Percentiles rank a stretch among this genome's conserved stretches.
These are phyloP conservation scores for Boleophthalmus pectinirostris DNA, from an alignment of 2,113 vertebrate species.

Conservation along the genomic window DNA sequence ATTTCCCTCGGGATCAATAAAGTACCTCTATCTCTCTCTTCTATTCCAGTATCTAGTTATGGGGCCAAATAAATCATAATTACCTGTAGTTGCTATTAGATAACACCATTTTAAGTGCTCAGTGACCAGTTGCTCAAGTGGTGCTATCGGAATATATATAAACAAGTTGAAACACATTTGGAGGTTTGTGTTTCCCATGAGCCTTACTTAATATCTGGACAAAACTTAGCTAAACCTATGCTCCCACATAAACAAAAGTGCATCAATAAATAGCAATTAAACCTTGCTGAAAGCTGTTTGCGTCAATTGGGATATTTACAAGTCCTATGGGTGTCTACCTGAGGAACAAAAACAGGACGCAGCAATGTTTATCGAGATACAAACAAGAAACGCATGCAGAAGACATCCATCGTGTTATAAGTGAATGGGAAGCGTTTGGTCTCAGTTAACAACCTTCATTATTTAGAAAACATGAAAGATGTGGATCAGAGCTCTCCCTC, in stretches of 20 bases:
- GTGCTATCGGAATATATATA: no score
- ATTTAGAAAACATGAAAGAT: slow-evolving; percentile 42
- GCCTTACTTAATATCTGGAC: slow-evolving; percentile 17
- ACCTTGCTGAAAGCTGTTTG: slow-evolving; percentile 29
- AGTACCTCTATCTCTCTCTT: no score
- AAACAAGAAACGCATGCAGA: not conserved
- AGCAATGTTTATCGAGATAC: not conserved
- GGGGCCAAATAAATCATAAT: not conserved
- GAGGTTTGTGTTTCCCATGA: slow-evolving; percentile 11
- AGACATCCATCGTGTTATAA: not conserved
- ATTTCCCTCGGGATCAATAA: no score
- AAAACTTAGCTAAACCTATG: slow-evolving; percentile 23
- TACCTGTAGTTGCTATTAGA: no score
- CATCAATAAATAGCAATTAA: slow-evolving; percentile 27
- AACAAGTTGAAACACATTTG: slow-evolving; percentile 29
- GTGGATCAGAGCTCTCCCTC: slow-evolving; percentile 12
- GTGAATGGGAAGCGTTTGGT: slow-evolving; percentile 4
- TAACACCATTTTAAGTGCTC: not conserved
- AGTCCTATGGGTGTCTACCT: slow-evolving; percentile 18
- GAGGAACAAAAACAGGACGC: not conserved
- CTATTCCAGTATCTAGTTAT: not conserved
- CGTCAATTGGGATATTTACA: slow-evolving; percentile 28
- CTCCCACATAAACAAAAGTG: slow-evolving; percentile 9
- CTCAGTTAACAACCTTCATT: slow-evolving; percentile 45
- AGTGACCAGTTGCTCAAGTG: not conserved